A percentile compares a stretch with the other conserved stretches of the same genome.
Evolutionary conservation across 1,140 invertebrate genomes (phyloP).

Genomic region (Oppia nitens): DNA sequence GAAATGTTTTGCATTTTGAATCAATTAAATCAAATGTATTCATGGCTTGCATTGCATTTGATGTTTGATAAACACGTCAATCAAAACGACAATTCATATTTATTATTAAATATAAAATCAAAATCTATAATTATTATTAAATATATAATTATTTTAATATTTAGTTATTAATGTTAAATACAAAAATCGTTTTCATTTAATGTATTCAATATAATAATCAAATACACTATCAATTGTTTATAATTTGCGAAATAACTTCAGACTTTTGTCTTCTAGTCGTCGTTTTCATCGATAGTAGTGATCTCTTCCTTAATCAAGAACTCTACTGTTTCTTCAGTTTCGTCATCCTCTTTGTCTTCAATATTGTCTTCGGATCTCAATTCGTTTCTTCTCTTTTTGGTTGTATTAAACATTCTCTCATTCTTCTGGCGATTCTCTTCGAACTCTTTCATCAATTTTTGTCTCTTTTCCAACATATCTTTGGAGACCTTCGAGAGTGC

Average conservation of each 20-base stretch:
- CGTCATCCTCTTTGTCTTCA: slow-evolving; percentile 44
- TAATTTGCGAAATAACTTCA: not conserved
- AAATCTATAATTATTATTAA: no score
- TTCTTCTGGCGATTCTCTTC: slow-evolving; percentile 37
- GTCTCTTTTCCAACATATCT: slow-evolving; percentile 85
- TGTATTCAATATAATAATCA: not conserved
- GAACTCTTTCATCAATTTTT: slow-evolving; percentile 70
- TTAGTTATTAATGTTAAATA: no score
- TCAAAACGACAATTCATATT: no score
- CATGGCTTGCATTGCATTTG: no score
- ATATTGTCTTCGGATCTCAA: not conserved
- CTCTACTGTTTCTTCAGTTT: slow-evolving; percentile 88
- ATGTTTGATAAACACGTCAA: no score
- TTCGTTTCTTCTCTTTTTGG: not conserved
- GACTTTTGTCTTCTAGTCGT: not conserved
- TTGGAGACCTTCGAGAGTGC: slow-evolving; percentile 82
- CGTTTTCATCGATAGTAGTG: slow-evolving; percentile 40
- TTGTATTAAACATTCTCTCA: not conserved
- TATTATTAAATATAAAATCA: no score
- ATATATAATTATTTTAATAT: no score
- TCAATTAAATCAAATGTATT: no score
- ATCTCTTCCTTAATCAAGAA: slow-evolving; percentile 94
- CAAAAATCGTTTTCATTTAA: no score
- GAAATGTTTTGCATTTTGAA: no score
- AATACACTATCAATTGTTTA: not conserved